Conservation (phyloP, 1,140 invertebrate genomes). For the Schlechtendalia chinensis region DNA sequence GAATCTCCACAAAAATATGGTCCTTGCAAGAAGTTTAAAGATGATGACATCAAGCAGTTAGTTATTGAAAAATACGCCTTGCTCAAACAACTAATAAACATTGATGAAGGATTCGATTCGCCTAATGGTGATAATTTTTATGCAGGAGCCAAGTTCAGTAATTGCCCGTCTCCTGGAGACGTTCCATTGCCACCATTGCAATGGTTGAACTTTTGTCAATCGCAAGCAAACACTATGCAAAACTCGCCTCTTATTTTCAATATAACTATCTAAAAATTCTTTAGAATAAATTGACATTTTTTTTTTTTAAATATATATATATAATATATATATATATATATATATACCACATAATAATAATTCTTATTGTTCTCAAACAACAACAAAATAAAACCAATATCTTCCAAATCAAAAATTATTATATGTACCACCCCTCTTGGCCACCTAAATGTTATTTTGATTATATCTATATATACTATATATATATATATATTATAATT, state of each 20-base stretch:
- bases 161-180: slow-evolving; percentile 33
- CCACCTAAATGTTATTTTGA: slow-evolving; percentile 4
- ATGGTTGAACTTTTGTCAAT: slow-evolving; percentile 39
- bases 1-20: slow-evolving; percentile 35
- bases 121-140: slow-evolving; percentile 40
- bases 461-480: neutral
- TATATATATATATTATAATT: too few species aligned
- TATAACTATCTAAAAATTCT: slow-evolving; percentile 31
- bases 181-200: slow-evolving; percentile 41
- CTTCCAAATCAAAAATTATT: neutral
- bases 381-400: too few species aligned
- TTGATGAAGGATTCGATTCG: slow-evolving; percentile 20
- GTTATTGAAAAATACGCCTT: slow-evolving; percentile 41
- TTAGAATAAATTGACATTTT: slow-evolving; percentile 21
- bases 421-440: neutral
- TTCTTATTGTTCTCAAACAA: too few species aligned
- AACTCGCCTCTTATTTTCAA: slow-evolving; percentile 28
- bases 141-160: slow-evolving; percentile 43
- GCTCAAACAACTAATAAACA: slow-evolving; percentile 36
- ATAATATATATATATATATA: too few species aligned
- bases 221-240: slow-evolving; percentile 24
- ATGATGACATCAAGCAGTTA: slow-evolving; percentile 30
- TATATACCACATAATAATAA: too few species aligned
- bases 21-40: slow-evolving; percentile 35
- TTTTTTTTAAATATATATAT: neutral